Evolutionary conservation across 2,888 invertebrate species (phyloP).

Genomic region (Acanthosepion esculentum): DNA sequence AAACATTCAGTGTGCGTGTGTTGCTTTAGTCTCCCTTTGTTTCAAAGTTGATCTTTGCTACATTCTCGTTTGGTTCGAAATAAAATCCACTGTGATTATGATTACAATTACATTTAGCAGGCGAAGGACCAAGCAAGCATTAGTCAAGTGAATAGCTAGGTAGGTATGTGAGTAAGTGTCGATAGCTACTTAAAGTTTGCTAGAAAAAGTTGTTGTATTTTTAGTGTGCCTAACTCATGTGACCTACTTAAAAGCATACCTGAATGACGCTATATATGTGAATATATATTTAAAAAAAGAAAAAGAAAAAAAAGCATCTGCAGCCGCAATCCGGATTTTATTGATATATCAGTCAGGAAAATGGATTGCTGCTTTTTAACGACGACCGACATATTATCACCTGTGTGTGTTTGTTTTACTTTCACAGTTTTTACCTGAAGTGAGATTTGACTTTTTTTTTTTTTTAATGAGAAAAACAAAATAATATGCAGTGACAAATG

Average conservation of each 20-base stretch:
- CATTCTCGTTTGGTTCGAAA: background rate
- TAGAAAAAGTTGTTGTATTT: background rate
- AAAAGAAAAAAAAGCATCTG: background rate
- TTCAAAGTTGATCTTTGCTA: background rate
- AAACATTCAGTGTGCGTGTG: background rate
- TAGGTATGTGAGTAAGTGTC: background rate
- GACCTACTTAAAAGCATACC: constrained; percentile 33
- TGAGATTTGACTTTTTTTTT: too few species aligned
- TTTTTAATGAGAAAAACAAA: too few species aligned
- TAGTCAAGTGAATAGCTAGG: background rate
- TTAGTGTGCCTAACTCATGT: background rate
- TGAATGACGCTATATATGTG: background rate
- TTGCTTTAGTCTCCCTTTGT: background rate
- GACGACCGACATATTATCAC: background rate
- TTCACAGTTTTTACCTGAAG: too few species aligned
- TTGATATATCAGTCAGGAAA: background rate
- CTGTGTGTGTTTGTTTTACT: background rate
- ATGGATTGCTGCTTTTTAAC: background rate
- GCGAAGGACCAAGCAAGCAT: background rate
- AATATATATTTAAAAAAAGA: too few species aligned
- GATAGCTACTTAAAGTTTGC: background rate
- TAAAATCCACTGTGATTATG: background rate
- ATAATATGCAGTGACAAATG: too few species aligned
- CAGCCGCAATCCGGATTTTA: background rate
- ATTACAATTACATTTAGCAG: background rate